Base-by-base conservation (phyloP, 1,140 invertebrate species). In the Laodelphax striatellus region DNA sequence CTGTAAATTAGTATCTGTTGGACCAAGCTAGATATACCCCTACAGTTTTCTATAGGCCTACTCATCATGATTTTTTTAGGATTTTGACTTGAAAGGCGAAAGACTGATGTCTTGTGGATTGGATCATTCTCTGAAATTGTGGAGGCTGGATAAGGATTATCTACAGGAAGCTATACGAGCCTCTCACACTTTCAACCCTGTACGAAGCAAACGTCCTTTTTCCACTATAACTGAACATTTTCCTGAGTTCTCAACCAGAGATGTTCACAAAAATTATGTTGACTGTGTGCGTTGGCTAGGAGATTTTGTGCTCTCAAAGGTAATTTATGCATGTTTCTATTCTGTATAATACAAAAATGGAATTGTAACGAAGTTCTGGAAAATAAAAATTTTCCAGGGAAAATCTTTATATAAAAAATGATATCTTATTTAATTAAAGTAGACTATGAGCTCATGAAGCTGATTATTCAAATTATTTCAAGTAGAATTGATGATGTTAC, bases 261-360 rank as follows among this genome's bases (percentile, higher is more conserved):
- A 98, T 70, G 94, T 99, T 61, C 96, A 99, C 72, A 80, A 92
- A 52, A 98, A 99, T 75, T 98, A 98, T 76, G 95, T 99, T 4
- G 96, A 99, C 71, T 98, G 95, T 76, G 94, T 97, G 0, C 82
- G 89, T 64, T 98, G 94, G 94, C 86, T 94, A 68, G 96, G 96
- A 0, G 88, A 96, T 72, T 92, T 97, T 72, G 84, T 99, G 53
- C 77, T 98, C 10, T 98, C 95, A 19, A 98, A 98, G 77, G 86
- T 87, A 74, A 70, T 4, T 28, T 28, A 2, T 28, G 24, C 24
- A 28, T 6, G 24, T 28, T 28, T 28, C 6, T 6, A 28, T 28
- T 28, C 24, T 28, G 24, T 28, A n/a, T n/a, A n/a, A n/a, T n/a
- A n/a, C n/a, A n/a, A n/a, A n/a, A n/a, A n/a, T n/a, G n/a, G n/a